Percentiles rank a stretch among this genome's conserved stretches.
These are phyloP conservation scores for Dynastes grantii DNA, from an alignment of 2,888 invertebrate genomes.

Conservation along the genomic window DNA sequence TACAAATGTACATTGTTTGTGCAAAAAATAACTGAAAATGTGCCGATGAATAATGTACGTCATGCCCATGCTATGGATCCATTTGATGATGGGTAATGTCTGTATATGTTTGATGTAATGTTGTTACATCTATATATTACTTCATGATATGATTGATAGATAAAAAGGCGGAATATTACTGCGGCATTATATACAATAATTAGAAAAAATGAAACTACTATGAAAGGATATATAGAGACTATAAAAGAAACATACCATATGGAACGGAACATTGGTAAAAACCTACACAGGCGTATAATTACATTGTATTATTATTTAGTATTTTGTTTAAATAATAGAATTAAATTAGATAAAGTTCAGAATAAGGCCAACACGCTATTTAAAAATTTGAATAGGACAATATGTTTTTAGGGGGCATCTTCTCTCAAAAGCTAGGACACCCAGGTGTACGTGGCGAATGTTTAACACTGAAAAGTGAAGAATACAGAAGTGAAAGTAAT, in stretches of 20 bases:
- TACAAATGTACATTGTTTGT: not conserved
- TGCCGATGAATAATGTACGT: not conserved
- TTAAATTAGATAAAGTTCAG: not conserved
- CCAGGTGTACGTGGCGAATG: no score
- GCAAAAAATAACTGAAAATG: constrained; percentile 9
- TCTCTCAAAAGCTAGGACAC: no score
- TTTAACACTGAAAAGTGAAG: no score
- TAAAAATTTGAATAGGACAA: no score
- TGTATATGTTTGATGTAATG: constrained; percentile 37
- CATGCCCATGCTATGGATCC: constrained; percentile 29
- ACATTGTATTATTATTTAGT: constrained; percentile 25
- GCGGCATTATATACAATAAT: constrained; percentile 21
- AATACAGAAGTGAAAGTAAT: no score
- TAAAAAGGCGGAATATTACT: constrained; percentile 13
- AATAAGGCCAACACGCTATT: not conserved
- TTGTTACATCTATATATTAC: constrained; percentile 47
- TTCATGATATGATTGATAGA: constrained; percentile 24
- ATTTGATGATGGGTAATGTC: not conserved
- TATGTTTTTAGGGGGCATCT: no score
- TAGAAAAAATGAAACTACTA: constrained; percentile 23
- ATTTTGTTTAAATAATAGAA: not conserved
- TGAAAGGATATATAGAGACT: constrained; percentile 18
- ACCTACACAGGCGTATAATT: constrained; percentile 40
- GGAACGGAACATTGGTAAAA: constrained; percentile 46
- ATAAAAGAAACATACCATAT: constrained; percentile 43